phyloP scores from a whole-genome alignment of 2,888 invertebrate species.

The Drosophila monieri region DNA sequence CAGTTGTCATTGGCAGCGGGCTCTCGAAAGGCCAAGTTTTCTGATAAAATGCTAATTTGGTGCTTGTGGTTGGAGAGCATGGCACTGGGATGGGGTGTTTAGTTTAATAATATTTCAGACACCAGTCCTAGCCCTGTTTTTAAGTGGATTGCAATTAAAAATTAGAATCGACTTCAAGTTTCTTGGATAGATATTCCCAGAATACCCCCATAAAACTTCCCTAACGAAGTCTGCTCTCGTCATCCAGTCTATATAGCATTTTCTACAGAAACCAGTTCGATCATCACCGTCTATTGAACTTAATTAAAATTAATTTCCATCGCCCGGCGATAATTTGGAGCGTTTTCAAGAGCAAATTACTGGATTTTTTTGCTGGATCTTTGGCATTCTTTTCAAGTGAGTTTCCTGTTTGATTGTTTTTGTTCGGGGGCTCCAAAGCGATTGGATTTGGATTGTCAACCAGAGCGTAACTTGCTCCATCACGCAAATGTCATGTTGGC shows the following conservation, averaged over 20 bases:
- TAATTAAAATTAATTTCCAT: slow-evolving; percentile 45
- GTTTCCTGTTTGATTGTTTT: slow-evolving; percentile 26
- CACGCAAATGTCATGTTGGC: slow-evolving; percentile 57
- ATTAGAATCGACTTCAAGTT: background rate
- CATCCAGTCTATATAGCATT: background rate
- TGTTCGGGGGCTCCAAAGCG: slow-evolving; percentile 14
- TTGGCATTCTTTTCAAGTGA: slow-evolving; percentile 23
- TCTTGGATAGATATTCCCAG: slow-evolving; percentile 7
- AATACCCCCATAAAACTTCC: background rate
- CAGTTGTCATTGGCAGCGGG: slow-evolving; percentile 26
- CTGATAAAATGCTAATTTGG: slow-evolving; percentile 45
- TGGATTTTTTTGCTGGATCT: slow-evolving; percentile 14
- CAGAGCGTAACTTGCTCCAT: slow-evolving; percentile 71
- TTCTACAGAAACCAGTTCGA: slow-evolving; percentile 37
- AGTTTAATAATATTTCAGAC: background rate
- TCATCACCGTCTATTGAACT: slow-evolving; percentile 37
- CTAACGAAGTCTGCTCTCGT: slow-evolving; percentile 11
- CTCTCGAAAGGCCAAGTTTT: slow-evolving; percentile 28
- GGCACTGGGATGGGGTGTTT: background rate
- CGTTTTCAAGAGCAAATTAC: slow-evolving; percentile 33
- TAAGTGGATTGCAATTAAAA: slow-evolving; percentile 2
- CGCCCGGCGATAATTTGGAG: slow-evolving; percentile 10
- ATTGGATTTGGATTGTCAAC: slow-evolving; percentile 55
- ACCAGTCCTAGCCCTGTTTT: background rate
- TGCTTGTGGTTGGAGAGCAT: background rate